Percentiles rank a stretch among this genome's conserved stretches.
These are phyloP conservation scores for Drosophila orosa DNA, from an alignment of 1,140 invertebrate genomes.

Conservation along the genomic window DNA sequence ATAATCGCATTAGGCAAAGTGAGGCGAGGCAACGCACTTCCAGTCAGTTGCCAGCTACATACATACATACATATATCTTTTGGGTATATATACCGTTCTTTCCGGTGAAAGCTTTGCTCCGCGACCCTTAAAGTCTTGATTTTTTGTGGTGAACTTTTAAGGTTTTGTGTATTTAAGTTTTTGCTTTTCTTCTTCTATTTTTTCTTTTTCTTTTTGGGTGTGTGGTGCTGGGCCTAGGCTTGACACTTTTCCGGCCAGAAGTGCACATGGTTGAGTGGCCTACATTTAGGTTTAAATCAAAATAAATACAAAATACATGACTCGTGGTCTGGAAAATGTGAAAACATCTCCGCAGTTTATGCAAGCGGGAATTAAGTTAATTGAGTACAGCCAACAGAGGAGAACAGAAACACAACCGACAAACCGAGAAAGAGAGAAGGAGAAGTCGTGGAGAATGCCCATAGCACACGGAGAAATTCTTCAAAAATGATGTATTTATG, in stretches of 20 bases:
- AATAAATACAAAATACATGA: conserved; percentile 75
- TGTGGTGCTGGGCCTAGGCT: conserved; percentile 26
- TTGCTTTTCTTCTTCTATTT: neutral
- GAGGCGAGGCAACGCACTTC: conserved; percentile 33
- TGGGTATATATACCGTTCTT: conserved; percentile 8
- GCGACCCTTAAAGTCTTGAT: conserved; percentile 34
- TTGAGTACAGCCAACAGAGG: conserved; percentile 60
- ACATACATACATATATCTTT: conserved; percentile 1
- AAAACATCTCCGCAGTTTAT: conserved; percentile 24
- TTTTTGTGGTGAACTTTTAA: conserved; percentile 14
- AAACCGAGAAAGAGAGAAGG: neutral
- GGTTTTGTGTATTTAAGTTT: conserved; percentile 27
- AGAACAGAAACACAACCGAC: neutral
- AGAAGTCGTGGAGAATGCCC: neutral
- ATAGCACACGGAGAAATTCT: neutral
- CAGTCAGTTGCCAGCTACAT: conserved; percentile 16
- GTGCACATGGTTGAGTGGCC: conserved; percentile 73
- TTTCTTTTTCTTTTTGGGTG: neutral
- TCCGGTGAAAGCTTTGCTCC: conserved; percentile 30
- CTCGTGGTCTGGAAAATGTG: conserved; percentile 29
- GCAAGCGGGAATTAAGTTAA: conserved; percentile 78
- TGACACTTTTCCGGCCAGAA: conserved; percentile 60
- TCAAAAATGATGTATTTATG: too few species aligned
- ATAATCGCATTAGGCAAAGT: conserved; percentile 72
- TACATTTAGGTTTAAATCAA: conserved; percentile 68